These are phyloP conservation scores for Xenopus borealis DNA, from an alignment of 2,113 vertebrate species.

Conservation along the genomic window DNA sequence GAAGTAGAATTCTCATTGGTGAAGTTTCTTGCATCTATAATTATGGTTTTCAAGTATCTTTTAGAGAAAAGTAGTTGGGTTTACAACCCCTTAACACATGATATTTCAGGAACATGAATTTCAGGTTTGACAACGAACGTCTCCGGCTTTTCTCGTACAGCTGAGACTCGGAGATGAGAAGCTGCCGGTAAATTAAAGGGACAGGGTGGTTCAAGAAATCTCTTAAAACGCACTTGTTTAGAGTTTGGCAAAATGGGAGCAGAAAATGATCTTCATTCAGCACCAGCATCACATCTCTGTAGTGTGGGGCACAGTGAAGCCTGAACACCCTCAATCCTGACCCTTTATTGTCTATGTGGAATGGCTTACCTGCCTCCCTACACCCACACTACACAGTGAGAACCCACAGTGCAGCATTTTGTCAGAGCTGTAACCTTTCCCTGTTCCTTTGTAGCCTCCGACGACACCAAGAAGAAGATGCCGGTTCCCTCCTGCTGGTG, in stretches of 20 bases:
- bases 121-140: conserved; percentile 87
- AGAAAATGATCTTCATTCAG: conserved; percentile 93
- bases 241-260: no score
- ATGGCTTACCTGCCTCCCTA: no score
- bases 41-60: no score
- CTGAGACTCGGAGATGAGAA: conserved; percentile 93
- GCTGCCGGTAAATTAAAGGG: conserved; percentile 73
- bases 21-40: no score
- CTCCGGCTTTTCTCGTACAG: conserved; percentile 87
- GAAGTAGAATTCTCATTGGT: no score
- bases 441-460: conserved; percentile 74
- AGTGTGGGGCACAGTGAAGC: no score
- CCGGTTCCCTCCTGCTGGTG: conserved; percentile 93
- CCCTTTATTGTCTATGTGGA: no score
- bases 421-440: background rate
- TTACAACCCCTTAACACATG: conserved; percentile 67
- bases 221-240: no score
- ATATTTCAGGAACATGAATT: conserved; percentile 96
- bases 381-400: no score
- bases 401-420: background rate
- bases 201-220: no score
- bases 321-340: no score
- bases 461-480: conserved; percentile 98
- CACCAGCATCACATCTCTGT: conserved; percentile 77
- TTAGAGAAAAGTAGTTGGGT: no score